phyloP scores from a whole-genome alignment of 2,113 vertebrate species.

The Nycticorax nycticorax region DNA sequence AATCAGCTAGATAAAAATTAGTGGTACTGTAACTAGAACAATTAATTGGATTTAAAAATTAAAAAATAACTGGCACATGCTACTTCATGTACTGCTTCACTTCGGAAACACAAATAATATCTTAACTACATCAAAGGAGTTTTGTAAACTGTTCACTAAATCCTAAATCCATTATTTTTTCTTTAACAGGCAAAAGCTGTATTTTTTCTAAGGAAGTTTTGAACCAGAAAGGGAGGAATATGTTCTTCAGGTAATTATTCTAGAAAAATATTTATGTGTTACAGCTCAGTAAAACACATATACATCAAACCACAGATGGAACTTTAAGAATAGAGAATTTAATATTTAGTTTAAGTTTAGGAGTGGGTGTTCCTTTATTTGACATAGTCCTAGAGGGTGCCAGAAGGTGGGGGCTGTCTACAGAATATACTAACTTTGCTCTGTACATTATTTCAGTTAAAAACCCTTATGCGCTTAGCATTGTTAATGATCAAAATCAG shows the following conservation, averaged over 20 bases:
- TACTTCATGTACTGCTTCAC: not conserved
- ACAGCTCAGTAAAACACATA: not conserved
- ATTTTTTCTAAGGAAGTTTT: not conserved
- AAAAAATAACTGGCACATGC: slow-evolving; percentile 24
- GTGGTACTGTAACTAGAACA: slow-evolving; percentile 74
- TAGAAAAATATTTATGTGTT: not conserved
- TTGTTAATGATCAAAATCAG: not conserved
- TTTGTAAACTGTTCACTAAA: not conserved
- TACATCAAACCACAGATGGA: not conserved
- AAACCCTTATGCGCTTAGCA: not conserved
- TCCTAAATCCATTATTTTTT: not conserved
- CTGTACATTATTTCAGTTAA: not conserved
- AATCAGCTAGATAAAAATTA: slow-evolving; percentile 86
- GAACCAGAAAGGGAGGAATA: not conserved
- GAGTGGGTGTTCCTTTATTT: not conserved
- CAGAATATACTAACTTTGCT: not conserved
- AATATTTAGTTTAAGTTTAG: not conserved
- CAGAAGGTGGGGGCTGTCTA: not conserved
- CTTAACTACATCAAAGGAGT: not conserved
- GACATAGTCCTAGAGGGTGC: not conserved
- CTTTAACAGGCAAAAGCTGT: not conserved
- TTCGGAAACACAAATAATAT: not conserved
- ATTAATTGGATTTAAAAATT: slow-evolving; percentile 71
- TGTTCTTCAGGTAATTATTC: not conserved
- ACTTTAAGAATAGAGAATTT: not conserved